Evolutionary conservation across 1,140 invertebrate genomes (phyloP).

Genomic region (Aradophagus sp.): DNA sequence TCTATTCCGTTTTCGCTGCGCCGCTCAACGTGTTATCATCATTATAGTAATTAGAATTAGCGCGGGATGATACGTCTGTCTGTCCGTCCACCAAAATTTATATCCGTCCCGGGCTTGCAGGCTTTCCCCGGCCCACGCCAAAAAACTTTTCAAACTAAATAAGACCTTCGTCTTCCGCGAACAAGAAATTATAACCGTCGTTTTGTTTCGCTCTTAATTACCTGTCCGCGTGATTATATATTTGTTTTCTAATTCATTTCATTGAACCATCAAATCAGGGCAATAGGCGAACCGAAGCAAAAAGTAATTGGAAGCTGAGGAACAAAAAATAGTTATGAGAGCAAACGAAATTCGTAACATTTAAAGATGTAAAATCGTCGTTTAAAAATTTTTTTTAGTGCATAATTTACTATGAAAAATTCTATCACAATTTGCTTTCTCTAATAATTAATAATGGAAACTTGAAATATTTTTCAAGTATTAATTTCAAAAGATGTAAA

Average conservation of each 20-base stretch:
- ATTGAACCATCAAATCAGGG: no score
- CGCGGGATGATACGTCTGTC: slow-evolving; percentile 45
- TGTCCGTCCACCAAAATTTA: slow-evolving; percentile 37
- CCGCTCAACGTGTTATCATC: slow-evolving; percentile 46
- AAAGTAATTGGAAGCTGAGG: no score
- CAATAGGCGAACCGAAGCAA: no score
- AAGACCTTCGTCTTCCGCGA: slow-evolving; percentile 32
- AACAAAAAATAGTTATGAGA: no score
- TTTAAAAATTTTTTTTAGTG: no score
- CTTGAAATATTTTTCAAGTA: no score
- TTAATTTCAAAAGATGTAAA: no score
- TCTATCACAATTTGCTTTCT: no score
- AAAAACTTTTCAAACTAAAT: slow-evolving; percentile 30
- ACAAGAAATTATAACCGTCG: slow-evolving; percentile 32
- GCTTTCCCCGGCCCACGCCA: slow-evolving; percentile 17
- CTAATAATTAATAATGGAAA: no score
- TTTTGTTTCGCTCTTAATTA: slow-evolving; percentile 22
- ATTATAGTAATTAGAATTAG: slow-evolving; percentile 58
- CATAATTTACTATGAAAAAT: no score
- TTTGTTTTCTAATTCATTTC: slow-evolving; percentile 9
- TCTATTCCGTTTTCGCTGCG: slow-evolving; percentile 44
- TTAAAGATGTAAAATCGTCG: no score
- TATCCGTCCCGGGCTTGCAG: slow-evolving; percentile 23
- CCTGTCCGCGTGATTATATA: slow-evolving; percentile 9
- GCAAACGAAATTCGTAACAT: no score